These are phyloP conservation scores for Cydia amplana DNA, from an alignment of 1,140 invertebrate genomes.

Conservation along the genomic window DNA sequence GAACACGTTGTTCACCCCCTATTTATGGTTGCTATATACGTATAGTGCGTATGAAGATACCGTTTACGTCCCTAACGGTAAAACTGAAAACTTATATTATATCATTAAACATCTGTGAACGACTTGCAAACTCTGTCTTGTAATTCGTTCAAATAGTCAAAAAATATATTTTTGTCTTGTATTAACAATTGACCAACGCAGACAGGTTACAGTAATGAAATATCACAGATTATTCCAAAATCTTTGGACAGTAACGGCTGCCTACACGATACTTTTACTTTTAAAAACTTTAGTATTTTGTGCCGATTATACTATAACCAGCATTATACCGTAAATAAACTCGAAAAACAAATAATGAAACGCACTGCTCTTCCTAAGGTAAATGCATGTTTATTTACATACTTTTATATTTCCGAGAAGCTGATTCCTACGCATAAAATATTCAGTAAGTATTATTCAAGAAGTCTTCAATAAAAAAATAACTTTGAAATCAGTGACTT, in stretches of 20 bases:
- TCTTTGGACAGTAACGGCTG: constrained; percentile 80
- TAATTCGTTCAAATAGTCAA: constrained; percentile 77
- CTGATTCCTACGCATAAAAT: constrained; percentile 61
- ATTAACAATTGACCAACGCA: constrained; percentile 80
- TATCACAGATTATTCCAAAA: constrained; percentile 79
- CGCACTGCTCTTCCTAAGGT: constrained; percentile 60
- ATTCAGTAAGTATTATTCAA: constrained; percentile 60
- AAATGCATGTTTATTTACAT: constrained; percentile 76
- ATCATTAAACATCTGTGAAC: constrained; percentile 74
- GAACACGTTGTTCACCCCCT: constrained; percentile 68
- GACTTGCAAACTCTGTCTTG: constrained; percentile 71
- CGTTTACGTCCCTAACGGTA: constrained; percentile 75
- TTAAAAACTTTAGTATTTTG: constrained; percentile 60
- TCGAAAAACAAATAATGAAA: constrained; percentile 64
- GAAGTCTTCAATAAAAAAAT: constrained; percentile 74
- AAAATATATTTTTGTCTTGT: constrained; percentile 79
- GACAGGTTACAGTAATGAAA: constrained; percentile 79
- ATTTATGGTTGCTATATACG: constrained; percentile 32
- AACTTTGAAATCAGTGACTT: constrained; percentile 71
- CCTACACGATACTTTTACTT: constrained; percentile 53
- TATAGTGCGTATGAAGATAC: constrained; percentile 56
- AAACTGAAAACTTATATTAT: constrained; percentile 77
- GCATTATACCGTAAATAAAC: constrained; percentile 64
- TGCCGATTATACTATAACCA: constrained; percentile 63
- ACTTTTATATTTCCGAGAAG: constrained; percentile 61